Percentiles rank a stretch among this genome's conserved stretches.
These are phyloP conservation scores for Scortum barcoo DNA, from an alignment of 2,113 vertebrate species.

Conservation along the genomic window DNA sequence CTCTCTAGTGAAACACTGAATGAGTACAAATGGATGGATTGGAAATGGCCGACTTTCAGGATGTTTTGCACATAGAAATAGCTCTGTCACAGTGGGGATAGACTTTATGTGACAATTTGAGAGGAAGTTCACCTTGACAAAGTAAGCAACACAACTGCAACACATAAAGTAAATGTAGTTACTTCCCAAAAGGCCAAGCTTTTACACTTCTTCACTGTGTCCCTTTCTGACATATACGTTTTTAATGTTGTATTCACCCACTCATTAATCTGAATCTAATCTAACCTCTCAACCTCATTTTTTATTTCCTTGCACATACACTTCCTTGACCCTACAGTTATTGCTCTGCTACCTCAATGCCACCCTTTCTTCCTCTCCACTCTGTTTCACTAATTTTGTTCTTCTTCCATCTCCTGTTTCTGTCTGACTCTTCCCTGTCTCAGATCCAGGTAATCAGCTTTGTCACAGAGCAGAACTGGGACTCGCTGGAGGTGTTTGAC, in stretches of 20 bases:
- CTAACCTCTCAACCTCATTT: background rate
- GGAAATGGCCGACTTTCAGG: background rate
- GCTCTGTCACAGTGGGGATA: background rate
- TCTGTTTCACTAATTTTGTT: too few species aligned
- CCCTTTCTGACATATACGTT: background rate
- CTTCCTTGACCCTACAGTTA: background rate
- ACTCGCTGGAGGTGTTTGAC: slow-evolving; percentile 97
- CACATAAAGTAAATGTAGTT: background rate
- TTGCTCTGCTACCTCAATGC: slow-evolving; percentile 3
- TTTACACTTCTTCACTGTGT: background rate
- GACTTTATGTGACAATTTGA: background rate
- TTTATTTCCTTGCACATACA: background rate
- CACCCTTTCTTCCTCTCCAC: background rate
- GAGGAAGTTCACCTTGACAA: background rate
- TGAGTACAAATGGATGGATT: background rate
- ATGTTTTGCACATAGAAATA: background rate
- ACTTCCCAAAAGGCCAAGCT: background rate
- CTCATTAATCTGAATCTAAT: background rate
- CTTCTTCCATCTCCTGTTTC: too few species aligned
- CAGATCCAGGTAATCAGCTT: slow-evolving; percentile 99
- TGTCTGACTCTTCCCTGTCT: slow-evolving; percentile 8
- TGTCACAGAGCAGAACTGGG: slow-evolving; percentile 99
- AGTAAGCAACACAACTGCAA: background rate
- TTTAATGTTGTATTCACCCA: background rate
- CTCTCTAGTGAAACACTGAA: background rate